Evolutionary conservation across 2,797 vertebrate species (phyloP).

Genomic region (Triplophysa bombifrons): DNA sequence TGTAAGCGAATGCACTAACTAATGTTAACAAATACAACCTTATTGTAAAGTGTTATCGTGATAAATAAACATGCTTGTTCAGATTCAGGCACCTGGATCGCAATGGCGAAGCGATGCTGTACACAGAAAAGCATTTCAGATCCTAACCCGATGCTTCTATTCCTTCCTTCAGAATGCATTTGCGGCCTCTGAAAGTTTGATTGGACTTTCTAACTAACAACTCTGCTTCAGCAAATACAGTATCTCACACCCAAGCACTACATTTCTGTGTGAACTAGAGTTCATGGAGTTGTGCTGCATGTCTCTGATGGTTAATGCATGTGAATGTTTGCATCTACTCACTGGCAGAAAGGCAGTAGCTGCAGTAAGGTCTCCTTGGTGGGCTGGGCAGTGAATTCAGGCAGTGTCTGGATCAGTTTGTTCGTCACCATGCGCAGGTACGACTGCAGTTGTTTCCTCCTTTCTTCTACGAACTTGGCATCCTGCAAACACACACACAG

Average conservation of each 20-base stretch:
- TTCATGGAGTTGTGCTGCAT: not conserved
- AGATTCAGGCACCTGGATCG: not conserved
- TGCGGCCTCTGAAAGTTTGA: slow-evolving; percentile 11
- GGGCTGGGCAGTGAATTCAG: slow-evolving; percentile 88
- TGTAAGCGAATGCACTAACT: too few species aligned
- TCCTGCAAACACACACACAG: slow-evolving; percentile 75
- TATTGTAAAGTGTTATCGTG: too few species aligned
- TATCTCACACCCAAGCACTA: not conserved
- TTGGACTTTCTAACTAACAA: not conserved
- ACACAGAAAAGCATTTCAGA: not conserved
- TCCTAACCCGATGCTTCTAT: not conserved
- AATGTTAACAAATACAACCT: too few species aligned
- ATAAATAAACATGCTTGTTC: not conserved
- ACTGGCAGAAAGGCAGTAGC: slow-evolving; percentile 95
- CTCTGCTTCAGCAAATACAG: not conserved
- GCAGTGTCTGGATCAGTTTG: slow-evolving; percentile 93
- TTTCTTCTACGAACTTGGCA: slow-evolving; percentile 96
- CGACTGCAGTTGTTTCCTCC: slow-evolving; percentile 92
- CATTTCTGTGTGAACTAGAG: not conserved
- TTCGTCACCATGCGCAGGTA: slow-evolving; percentile 97
- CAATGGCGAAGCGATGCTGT: not conserved
- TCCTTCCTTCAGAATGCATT: slow-evolving; percentile 8
- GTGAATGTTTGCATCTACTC: slow-evolving; percentile 70
- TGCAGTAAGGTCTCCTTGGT: slow-evolving; percentile 89
- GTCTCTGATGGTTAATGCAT: slow-evolving; percentile 21